phyloP scores from a whole-genome alignment of 1,140 invertebrate genomes.

The Ridgeia piscesae region DNA sequence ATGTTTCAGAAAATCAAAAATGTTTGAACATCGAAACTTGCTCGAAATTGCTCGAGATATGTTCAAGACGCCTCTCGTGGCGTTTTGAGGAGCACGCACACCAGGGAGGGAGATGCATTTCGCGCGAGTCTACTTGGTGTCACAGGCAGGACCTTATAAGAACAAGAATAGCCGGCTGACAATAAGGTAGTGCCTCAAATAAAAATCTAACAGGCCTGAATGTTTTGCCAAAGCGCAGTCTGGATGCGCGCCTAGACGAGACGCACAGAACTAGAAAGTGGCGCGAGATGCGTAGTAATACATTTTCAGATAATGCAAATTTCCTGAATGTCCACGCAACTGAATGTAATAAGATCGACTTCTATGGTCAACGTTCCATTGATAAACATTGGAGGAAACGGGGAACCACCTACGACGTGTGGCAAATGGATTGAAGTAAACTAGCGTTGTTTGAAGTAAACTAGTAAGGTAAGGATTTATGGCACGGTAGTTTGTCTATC shows the following conservation, averaged over 20 bases:
- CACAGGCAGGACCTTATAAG: too few relatives aligned
- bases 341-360: background rate
- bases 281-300: background rate
- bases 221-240: too few relatives aligned
- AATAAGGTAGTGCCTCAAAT: too few relatives aligned
- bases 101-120: too few relatives aligned
- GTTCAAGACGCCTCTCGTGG: too few relatives aligned
- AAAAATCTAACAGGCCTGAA: too few relatives aligned
- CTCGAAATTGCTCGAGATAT: too few relatives aligned
- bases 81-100: too few relatives aligned
- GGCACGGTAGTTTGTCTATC: background rate
- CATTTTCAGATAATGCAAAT: background rate
- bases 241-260: background rate
- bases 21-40: too few relatives aligned
- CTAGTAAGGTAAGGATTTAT: background rate
- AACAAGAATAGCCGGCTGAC: too few relatives aligned
- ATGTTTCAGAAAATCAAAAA: too few relatives aligned
- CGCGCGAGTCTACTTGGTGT: too few relatives aligned
- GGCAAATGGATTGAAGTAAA: background rate
- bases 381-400: background rate
- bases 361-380: background rate
- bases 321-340: background rate
- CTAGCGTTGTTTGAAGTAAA: background rate
- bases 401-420: background rate
- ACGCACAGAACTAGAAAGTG: background rate